A percentile compares a stretch with the other conserved stretches of the same genome.
phyloP scores from a whole-genome alignment of 2,888 invertebrate genomes.

The Priocnemis perturbator region DNA sequence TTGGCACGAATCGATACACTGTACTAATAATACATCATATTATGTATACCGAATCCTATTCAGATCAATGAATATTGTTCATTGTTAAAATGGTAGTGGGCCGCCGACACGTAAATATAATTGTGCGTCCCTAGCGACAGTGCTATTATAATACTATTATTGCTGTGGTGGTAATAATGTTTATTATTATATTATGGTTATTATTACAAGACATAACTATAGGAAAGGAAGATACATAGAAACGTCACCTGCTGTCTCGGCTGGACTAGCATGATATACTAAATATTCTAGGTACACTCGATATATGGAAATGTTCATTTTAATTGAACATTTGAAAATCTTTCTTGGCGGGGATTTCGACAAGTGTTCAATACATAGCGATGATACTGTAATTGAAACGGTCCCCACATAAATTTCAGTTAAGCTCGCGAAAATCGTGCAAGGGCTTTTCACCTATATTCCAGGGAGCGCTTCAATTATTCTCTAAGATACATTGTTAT shows the following conservation, averaged over 20 bases:
- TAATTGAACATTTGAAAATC: slow-evolving; percentile 58
- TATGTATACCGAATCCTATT: slow-evolving; percentile 55
- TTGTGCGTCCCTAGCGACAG: slow-evolving; percentile 59
- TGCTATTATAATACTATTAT: slow-evolving; percentile 67
- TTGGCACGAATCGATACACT: slow-evolving; percentile 41
- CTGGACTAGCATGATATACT: slow-evolving; percentile 57
- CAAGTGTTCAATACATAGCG: slow-evolving; percentile 63
- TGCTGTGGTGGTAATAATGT: slow-evolving; percentile 68
- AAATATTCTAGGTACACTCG: slow-evolving; percentile 50
- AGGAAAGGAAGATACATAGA: slow-evolving; percentile 55
- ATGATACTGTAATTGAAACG: slow-evolving; percentile 63
- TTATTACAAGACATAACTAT: slow-evolving; percentile 64
- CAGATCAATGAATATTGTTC: slow-evolving; percentile 55
- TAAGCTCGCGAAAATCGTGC: slow-evolving; percentile 58
- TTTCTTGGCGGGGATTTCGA: slow-evolving; percentile 56
- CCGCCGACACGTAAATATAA: slow-evolving; percentile 57
- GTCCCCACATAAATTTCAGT: slow-evolving; percentile 58
- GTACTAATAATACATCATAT: slow-evolving; percentile 52
- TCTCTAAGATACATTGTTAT: slow-evolving; percentile 68
- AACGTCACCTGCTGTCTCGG: slow-evolving; percentile 50
- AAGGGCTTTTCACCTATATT: slow-evolving; percentile 59
- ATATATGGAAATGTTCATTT: slow-evolving; percentile 56
- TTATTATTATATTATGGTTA: slow-evolving; percentile 68
- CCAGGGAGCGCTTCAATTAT: slow-evolving; percentile 69
- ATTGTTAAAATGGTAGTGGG: slow-evolving; percentile 61